A percentile compares a stretch with the other conserved stretches of the same genome.
These are phyloP conservation scores for Epistrophella euchroma DNA, from an alignment of 2,888 invertebrate genomes.

Conservation along the genomic window DNA sequence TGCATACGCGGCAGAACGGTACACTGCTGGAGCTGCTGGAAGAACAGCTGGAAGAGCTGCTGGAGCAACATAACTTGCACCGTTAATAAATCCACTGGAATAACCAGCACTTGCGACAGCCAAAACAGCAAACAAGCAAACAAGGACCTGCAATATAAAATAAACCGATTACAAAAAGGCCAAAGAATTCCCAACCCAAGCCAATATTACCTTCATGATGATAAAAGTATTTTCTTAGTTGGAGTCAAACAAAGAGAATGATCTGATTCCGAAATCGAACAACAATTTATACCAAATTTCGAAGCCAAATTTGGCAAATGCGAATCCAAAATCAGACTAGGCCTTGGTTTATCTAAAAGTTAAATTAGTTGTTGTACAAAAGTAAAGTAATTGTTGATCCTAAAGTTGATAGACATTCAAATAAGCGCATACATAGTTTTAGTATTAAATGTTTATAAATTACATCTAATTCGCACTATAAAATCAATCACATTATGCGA, in stretches of 20 bases:
- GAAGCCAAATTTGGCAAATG: not conserved
- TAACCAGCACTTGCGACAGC: constrained; percentile 48
- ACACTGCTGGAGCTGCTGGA: not conserved
- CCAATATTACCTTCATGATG: constrained; percentile 58
- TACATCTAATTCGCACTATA: not conserved
- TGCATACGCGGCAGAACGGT: not conserved
- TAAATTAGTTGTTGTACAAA: not conserved
- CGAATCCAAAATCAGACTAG: not conserved
- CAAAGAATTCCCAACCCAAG: not conserved
- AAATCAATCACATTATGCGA: too few relatives aligned
- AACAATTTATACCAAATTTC: constrained; percentile 46
- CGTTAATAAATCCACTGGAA: not conserved
- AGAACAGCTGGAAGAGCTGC: not conserved
- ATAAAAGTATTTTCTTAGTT: constrained; percentile 36
- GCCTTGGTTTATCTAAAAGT: not conserved
- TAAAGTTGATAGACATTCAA: too few relatives aligned
- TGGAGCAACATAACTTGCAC: not conserved
- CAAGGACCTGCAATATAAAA: constrained; percentile 35
- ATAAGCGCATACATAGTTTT: too few relatives aligned
- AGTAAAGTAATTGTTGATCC: too few relatives aligned
- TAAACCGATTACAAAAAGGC: not conserved
- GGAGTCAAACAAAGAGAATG: constrained; percentile 42
- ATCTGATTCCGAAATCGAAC: not conserved
- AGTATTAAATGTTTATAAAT: not conserved
- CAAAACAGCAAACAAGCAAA: constrained; percentile 56